A percentile compares a stretch with the other conserved stretches of the same genome.
These are phyloP conservation scores for Butorides virescens DNA, from an alignment of 2,113 vertebrate genomes.

Conservation along the genomic window DNA sequence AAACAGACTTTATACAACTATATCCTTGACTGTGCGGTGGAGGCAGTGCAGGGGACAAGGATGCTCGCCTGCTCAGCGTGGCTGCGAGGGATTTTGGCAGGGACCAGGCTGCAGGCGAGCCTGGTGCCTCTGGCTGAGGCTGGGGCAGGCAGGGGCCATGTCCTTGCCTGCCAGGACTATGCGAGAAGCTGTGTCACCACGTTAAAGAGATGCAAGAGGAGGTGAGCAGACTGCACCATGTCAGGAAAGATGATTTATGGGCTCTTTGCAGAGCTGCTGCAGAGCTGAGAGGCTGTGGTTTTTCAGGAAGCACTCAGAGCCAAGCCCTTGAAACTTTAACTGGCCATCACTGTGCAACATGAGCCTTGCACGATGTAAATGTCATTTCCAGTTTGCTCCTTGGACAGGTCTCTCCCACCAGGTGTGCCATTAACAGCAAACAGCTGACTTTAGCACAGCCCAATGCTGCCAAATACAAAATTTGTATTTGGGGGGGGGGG, in stretches of 20 bases:
- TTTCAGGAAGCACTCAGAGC: background rate
- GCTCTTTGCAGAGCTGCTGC: background rate
- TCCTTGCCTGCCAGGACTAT: background rate
- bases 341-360: background rate
- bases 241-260: background rate
- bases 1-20: accelerated
- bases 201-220: background rate
- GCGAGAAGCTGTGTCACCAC: background rate
- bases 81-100: background rate
- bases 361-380: background rate
- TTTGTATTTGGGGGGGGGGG: too few relatives aligned
- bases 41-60: accelerated
- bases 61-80: background rate
- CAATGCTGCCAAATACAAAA: background rate
- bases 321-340: background rate
- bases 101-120: background rate
- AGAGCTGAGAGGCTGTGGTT: background rate
- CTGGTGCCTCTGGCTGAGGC: background rate
- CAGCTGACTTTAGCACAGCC: background rate
- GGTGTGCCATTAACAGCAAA: background rate
- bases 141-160: background rate
- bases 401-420: background rate
- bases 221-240: background rate
- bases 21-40: accelerated
- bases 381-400: background rate